These are phyloP conservation scores for Stichopus chloronotus DNA, from an alignment of 35 echinoderm and acorn worm genomes.

Conservation along the genomic window DNA sequence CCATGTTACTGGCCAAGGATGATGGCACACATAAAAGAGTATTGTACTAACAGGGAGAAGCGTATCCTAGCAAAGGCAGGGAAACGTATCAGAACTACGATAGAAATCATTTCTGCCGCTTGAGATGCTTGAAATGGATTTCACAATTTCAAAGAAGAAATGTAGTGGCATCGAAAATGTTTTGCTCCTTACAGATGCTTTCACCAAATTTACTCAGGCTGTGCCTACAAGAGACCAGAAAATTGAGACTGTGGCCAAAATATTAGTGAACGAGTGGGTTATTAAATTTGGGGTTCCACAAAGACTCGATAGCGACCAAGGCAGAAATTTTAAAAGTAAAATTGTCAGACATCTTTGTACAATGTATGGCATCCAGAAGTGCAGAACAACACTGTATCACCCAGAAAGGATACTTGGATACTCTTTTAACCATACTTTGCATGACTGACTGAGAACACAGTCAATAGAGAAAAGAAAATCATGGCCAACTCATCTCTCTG, in stretches of 20 bases:
- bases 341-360: constrained; percentile 51
- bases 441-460: constrained; percentile 65
- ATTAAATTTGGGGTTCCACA: constrained; percentile 56
- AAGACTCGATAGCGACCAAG: constrained; percentile 79
- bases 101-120: constrained; percentile 47
- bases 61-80: constrained; percentile 58
- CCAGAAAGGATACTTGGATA: constrained; percentile 37
- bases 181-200: constrained; percentile 59
- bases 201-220: constrained; percentile 79
- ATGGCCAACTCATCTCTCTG: constrained; percentile 60
- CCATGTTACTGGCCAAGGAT: constrained; percentile 68
- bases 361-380: constrained; percentile 61
- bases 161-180: constrained; percentile 53
- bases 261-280: constrained; percentile 55
- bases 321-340: constrained; percentile 68
- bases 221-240: constrained; percentile 73
- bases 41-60: constrained; percentile 53
- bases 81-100: constrained; percentile 18
- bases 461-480: constrained; percentile 24
- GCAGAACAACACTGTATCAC: constrained; percentile 40
- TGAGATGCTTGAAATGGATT: constrained; percentile 60
- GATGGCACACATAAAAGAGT: constrained; percentile 28
- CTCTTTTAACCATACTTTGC: constrained; percentile 60
- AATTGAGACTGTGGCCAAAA: constrained; percentile 57
- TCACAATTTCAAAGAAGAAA: constrained; percentile 27